Base-by-base conservation (phyloP, 2,888 invertebrate species). In the Cinara cedri region DNA sequence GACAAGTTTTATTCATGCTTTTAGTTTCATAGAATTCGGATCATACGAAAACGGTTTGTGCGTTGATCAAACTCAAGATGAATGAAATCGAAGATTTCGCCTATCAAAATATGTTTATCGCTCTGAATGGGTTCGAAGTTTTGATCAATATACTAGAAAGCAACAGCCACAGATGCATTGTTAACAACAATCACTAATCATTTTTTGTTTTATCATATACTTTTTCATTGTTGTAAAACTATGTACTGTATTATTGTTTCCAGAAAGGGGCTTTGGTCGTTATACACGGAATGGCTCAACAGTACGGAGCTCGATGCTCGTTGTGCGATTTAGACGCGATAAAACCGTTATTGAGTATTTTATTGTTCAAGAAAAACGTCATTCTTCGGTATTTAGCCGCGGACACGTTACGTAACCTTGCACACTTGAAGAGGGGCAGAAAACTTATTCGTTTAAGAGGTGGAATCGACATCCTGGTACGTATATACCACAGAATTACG, bases 41-140 rank as follows among this genome's bases (percentile, higher is more conserved):
- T 13, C 78, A 55, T 3, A 24, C n/a, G 1, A 21, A 42, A 21
- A 78, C 78, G 1, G 1, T 70, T 1, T 3, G n/a, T 0, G 49
- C 60, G 6, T 60, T 78, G 13, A 4, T 0, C 10, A 51, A 49
- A 21, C 70, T 78, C 4, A 70, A 49, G 21, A 11, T 1, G 0
- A 14, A 78, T 3, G 46, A 24, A 60, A 14, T 51, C 16, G 14
- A n/a, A 3, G 60, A 70, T 3, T 49, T 51, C 8, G 10, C 70
- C 0, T 78, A 34, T 21, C 68, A 78, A 21, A 78, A 78, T 13
- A 70, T 78, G 78, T 70, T 78, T 46, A 62, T 78, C n/a, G 16
- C 42, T 3, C 42, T 34, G 42, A 78, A 78, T 10, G 78, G 78
- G 0, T 42, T 78, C 14, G 70, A 70, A 51, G 57, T 78, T 6